Evolutionary conservation across 2,113 vertebrate genomes (phyloP), one percentile per base, ranked within the genome.

Genomic region (Mungos mungo): DNA sequence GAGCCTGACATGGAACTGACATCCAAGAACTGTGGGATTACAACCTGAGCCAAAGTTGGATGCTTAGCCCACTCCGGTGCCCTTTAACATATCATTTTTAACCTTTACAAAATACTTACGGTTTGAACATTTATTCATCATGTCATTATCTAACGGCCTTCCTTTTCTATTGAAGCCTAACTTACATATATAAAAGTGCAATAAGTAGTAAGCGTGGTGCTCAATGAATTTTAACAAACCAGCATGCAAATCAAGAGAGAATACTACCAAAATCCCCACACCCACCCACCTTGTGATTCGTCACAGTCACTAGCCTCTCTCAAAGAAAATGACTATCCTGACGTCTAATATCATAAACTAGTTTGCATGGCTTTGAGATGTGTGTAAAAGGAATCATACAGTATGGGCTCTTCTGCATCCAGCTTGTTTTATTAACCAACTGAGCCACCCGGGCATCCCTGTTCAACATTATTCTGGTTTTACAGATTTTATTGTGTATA

Each of bases 101-200:
- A 92, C 31, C 35, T 92, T 87, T 89, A 89, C 25, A 92, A 82
- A 79, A 69, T 80, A 60, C 57, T 90, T 41, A 41, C 89, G 29
- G 5, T 65, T 90, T 63, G 41, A 71, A 93, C 79, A 35, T 31
- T 93, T 68, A 72, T 13, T 72, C 23, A 74, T 41, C 71, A 3
- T 60, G 35, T 33, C 38, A n/a, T 79, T 89, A 68, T 74, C 31
- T 69, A 83, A 60, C 45, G 13, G 3, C 13, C 5, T 65, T 72
- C 12, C 66, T 77, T 92, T 91, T 47, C 72, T 68, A 57, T 23
- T 82, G 50, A 96, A 13, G 27, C n/a, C 13, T 77, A 88, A 90
- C 33, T 66, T 88, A 72, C 5, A n/a, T 38, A 52, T 11, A 35
- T 69, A 71, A 68, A 79, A 69, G 21, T 66, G 1, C 14, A 11